Base-by-base conservation (phyloP, 2,797 vertebrate genomes). In the Sciurus carolinensis region DNA sequence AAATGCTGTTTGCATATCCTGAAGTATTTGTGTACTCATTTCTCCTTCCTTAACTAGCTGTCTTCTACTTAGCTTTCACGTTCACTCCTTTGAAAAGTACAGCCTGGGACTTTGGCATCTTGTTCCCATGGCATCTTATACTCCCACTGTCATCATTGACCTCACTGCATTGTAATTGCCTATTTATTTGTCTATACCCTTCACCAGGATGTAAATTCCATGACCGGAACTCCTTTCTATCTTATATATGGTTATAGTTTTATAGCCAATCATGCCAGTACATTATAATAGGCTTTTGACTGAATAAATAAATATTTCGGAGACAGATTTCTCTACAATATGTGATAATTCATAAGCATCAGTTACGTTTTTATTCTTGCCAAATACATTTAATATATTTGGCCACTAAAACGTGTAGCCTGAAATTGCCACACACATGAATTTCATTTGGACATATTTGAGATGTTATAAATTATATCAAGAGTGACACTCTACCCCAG, bases 391-490 rank as follows among this genome's bases (percentile, higher is more conserved):
- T 90, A 83, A 75, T 86, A n/a, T 83, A 84, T 85, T 92, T 86
- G 59, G 26, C 72, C 57, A 69, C 81, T 87, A 77, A 95, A 89
- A 59, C 54, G 4, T 64, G 22, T 39, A 80, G 71, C 14, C 44
- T 91, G 79, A 87, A 87, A 75, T 89, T 89, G 54, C 66, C 73
- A 76, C 18, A 57, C 54, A 39, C 54, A 57, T 10, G n/a, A 85
- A 92, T 89, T 92, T 97, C 22, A 59, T 79, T 96, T 94, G 80
- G 39, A 96, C 47, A 80, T 18, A 42, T 18, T 91, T 87, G 57
- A 73, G 44, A 88, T 71, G 36, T 95, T 95, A 87, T 75, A 85
- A 91, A 67, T 84, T 80, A 73, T 47, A 73, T 62, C 15, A 87
- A 83, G 36, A 83, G 18, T 71, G 66, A 73, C 44, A 50, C 15